Conservation (phyloP, 1,140 invertebrate genomes). For the Drosophila ambigua region DNA sequence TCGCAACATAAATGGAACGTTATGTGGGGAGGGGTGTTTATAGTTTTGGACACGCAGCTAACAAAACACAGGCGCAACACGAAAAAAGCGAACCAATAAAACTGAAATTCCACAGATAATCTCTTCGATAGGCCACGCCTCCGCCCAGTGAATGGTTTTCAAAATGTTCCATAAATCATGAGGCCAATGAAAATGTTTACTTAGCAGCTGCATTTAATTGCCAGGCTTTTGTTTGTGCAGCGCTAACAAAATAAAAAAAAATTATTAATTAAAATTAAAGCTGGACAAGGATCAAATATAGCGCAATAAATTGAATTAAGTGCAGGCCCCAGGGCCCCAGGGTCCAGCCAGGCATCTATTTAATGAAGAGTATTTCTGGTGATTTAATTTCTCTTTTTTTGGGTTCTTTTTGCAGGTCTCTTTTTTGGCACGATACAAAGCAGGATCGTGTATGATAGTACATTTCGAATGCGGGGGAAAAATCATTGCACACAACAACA, state of each 20-base stretch:
- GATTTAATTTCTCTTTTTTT: slow-evolving; percentile 15
- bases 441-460: slow-evolving; percentile 9
- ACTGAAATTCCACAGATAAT: slow-evolving; percentile 33
- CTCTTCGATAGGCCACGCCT: slow-evolving; percentile 2
- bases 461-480: slow-evolving; percentile 41
- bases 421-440: slow-evolving; percentile 46
- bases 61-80: slow-evolving; percentile 27
- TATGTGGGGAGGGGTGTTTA: slow-evolving; percentile 42
- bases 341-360: background rate
- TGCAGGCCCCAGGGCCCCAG: slow-evolving; percentile 31
- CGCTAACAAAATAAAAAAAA: slow-evolving; percentile 39
- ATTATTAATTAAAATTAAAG: slow-evolving; percentile 41
- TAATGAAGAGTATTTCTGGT: slow-evolving; percentile 74
- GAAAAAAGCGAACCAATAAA: slow-evolving; percentile 42
- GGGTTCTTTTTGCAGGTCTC: background rate
- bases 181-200: slow-evolving; percentile 60
- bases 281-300: slow-evolving; percentile 44
- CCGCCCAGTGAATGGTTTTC: slow-evolving; percentile 41
- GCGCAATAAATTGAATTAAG: slow-evolving; percentile 59
- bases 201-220: slow-evolving; percentile 68
- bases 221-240: slow-evolving; percentile 69
- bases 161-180: slow-evolving; percentile 59
- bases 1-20: slow-evolving; percentile 65
- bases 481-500: slow-evolving; percentile 76
- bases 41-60: slow-evolving; percentile 59